These are phyloP conservation scores for Blastobasis lacticolella DNA, from an alignment of 2,888 invertebrate species.

Conservation along the genomic window DNA sequence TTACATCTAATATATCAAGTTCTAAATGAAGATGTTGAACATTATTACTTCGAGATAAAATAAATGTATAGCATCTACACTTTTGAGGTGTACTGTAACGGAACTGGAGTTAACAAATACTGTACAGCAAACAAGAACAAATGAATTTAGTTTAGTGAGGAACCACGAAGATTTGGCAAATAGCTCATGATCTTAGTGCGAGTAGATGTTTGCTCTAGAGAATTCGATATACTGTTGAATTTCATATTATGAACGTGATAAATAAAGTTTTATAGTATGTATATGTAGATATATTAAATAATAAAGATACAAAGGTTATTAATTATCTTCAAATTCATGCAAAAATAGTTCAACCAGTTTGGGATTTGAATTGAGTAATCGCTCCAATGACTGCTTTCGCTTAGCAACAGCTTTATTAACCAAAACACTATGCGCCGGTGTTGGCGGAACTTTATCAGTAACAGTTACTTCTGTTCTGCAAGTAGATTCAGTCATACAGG, in stretches of 20 bases:
- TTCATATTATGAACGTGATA: too few relatives aligned
- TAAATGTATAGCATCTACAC: neutral
- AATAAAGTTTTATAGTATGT: slow-evolving; percentile 1
- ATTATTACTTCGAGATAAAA: too few relatives aligned
- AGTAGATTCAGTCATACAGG: neutral
- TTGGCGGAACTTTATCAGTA: neutral
- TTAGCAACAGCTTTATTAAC: slow-evolving; percentile 24
- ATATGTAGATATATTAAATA: slow-evolving; percentile 7
- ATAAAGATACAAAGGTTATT: slow-evolving; percentile 16
- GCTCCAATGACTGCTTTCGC: slow-evolving; percentile 39
- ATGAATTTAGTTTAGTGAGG: slow-evolving; percentile 47
- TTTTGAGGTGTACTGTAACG: slow-evolving; percentile 1
- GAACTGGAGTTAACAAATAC: slow-evolving; percentile 37
- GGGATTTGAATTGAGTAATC: slow-evolving; percentile 38
- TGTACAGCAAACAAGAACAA: slow-evolving; percentile 44
- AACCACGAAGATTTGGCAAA: slow-evolving; percentile 42
- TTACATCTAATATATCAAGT: neutral
- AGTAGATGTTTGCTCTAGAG: slow-evolving; percentile 30
- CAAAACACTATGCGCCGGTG: neutral
- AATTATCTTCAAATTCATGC: slow-evolving; percentile 50
- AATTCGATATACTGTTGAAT: too few relatives aligned
- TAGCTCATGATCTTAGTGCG: slow-evolving; percentile 43
- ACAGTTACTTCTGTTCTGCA: too few relatives aligned
- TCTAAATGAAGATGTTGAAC: too few relatives aligned
- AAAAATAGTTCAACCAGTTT: slow-evolving; percentile 51